Evolutionary conservation across 2,888 invertebrate genomes (phyloP).

Genomic region (Synergus laeviventris): DNA sequence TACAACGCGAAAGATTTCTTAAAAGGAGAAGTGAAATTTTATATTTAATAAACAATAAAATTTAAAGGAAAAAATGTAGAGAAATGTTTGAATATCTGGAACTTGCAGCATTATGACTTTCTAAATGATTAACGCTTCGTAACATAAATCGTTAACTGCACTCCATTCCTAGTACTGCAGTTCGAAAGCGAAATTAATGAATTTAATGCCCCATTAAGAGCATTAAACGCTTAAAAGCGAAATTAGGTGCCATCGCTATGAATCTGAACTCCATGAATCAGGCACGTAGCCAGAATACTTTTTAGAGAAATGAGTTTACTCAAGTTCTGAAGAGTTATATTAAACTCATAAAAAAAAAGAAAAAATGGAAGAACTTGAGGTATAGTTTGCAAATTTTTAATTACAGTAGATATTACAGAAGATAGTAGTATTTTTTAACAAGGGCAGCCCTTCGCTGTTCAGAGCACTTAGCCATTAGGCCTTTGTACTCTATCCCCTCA

Average conservation of each 20-base stretch:
- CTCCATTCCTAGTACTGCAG: neutral
- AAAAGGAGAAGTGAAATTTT: slow-evolving; percentile 5
- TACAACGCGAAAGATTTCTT: neutral
- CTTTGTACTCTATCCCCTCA: too few species aligned
- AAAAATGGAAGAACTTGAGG: too few species aligned
- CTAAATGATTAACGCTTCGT: neutral
- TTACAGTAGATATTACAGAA: too few species aligned
- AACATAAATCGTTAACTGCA: neutral
- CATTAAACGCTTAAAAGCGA: neutral
- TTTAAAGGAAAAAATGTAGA: neutral
- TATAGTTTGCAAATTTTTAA: too few species aligned
- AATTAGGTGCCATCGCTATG: too few species aligned
- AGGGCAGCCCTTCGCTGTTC: too few species aligned
- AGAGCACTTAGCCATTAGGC: too few species aligned
- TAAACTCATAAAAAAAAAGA: neutral
- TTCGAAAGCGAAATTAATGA: neutral
- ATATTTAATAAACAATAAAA: neutral
- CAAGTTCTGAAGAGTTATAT: neutral
- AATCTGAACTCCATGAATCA: neutral
- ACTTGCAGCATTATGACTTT: neutral
- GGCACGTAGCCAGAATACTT: neutral
- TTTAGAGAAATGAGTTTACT: neutral
- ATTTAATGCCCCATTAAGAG: neutral
- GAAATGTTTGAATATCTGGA: neutral
- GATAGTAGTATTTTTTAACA: too few species aligned